Conservation (phyloP, 1,140 invertebrate species). For the Rhopalosiphum maidis region DNA sequence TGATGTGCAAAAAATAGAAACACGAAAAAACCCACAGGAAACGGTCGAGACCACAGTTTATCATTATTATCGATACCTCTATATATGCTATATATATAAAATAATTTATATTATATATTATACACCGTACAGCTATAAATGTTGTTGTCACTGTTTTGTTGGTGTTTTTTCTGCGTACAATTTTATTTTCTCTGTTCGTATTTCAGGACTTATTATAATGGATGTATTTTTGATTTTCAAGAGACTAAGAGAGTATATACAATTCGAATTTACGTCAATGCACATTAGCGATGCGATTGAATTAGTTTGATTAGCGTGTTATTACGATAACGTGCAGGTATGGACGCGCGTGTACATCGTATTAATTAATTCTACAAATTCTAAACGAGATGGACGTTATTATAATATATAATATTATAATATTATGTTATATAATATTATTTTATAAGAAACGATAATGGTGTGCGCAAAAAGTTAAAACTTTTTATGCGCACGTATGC, state of each 20-base stretch:
- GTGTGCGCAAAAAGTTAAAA: neutral
- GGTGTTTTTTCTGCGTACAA: neutral
- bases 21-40: neutral
- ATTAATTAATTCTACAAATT: neutral
- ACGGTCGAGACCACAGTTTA: neutral
- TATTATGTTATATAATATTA: neutral
- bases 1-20: neutral
- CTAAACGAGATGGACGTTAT: neutral
- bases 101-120: too few species aligned
- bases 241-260: neutral
- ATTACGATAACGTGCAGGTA: neutral
- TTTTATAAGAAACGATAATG: neutral
- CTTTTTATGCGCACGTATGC: neutral
- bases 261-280: neutral
- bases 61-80: neutral
- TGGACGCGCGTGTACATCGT: neutral
- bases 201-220: too few species aligned
- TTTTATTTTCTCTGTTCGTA: too few species aligned
- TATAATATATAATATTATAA: too few species aligned
- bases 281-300: neutral
- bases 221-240: too few species aligned
- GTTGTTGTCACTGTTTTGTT: neutral
- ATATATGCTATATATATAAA: neutral
- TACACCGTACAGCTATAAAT: neutral
- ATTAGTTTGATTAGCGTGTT: neutral